A percentile compares a stretch with the other conserved stretches of the same genome.
Conservation (phyloP, 2,113 vertebrate genomes). For the Stomatorhinus ivindoensis region DNA sequence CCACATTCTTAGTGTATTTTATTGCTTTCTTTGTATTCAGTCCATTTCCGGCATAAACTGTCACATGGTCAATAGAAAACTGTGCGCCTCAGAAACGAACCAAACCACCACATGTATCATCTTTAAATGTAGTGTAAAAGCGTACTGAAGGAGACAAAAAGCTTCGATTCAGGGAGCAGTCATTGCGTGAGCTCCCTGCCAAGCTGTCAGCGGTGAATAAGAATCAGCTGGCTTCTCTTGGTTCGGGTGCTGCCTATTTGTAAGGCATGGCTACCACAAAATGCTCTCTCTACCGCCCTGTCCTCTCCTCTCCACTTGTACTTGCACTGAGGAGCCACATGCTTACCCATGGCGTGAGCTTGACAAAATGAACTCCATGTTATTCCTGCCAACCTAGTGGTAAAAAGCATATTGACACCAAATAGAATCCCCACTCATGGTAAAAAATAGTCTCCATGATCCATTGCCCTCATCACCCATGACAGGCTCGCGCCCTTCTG, state of each 20-base stretch:
- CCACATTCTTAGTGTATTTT: not conserved
- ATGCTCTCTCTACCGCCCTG: not conserved
- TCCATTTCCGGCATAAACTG: not conserved
- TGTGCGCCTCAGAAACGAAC: not conserved
- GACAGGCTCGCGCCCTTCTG: not conserved
- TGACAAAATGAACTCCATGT: not conserved
- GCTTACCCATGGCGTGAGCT: not conserved
- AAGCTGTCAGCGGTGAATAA: not conserved
- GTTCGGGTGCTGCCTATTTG: not conserved
- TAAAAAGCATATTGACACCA: not conserved
- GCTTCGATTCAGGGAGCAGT: not conserved
- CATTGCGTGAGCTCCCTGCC: not conserved
- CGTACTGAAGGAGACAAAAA: not conserved
- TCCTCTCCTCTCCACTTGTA: not conserved
- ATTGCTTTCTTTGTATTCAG: not conserved
- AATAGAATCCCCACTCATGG: constrained; percentile 13
- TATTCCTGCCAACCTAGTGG: not conserved
- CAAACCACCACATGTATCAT: not conserved
- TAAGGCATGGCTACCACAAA: not conserved
- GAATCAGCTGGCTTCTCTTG: not conserved
- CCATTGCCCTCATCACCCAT: constrained; percentile 16
- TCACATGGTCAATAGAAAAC: not conserved
- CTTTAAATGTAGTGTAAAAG: not conserved
- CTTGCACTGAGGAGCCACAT: not conserved
- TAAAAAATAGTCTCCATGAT: constrained; percentile 18